Evolutionary conservation across 1,140 invertebrate genomes (phyloP), one percentile per base, ranked within the genome.

Genomic region (Leptestheria dahalacensis): DNA sequence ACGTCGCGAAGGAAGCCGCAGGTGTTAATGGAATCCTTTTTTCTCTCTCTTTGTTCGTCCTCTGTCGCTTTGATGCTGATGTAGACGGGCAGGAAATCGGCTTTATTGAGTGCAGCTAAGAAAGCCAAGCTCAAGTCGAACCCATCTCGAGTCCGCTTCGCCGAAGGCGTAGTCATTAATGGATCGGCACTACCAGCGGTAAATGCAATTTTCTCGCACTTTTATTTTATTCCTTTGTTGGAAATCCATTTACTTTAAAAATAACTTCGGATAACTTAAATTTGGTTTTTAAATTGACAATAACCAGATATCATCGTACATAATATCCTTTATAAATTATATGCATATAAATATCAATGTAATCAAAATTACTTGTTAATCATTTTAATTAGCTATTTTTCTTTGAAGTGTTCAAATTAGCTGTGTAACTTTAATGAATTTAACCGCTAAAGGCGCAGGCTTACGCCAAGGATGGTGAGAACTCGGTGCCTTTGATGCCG

Each of bases 161-260:
- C 89, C 1, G 88, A 91, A 72, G 85, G 86, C 56, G 87, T 92
- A 21, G 84, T 86, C 68, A 81, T 90, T 55, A 91, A 90, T 75
- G 88, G 86, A 61, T 81, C 84, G 0, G 69, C 71, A 57, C 65
- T 71, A 10, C 67, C 68, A 25, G 66, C 65, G 67, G 72, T 74
- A 64, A 70, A 68, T 68, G 23, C 57, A 11, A 29, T 25, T 28
- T 33, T 26, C 15, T 26, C 21, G 9, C 23, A 1, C 2, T 55
- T 55, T 55, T 18, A 21, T 55, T 55, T 55, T 15, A 15, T 29
- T 11, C 3, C 24, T 18, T 18, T 11, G 12, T 51, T 51, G 21
- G 21, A 51, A n/a, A n/a, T n/a, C n/a, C n/a, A n/a, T n/a, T n/a
- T n/a, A n/a, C n/a, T n/a, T n/a, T n/a, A n/a, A n/a, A n/a, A n/a